phyloP scores from a whole-genome alignment of 2,113 vertebrate species.

The Notothenia rossii region DNA sequence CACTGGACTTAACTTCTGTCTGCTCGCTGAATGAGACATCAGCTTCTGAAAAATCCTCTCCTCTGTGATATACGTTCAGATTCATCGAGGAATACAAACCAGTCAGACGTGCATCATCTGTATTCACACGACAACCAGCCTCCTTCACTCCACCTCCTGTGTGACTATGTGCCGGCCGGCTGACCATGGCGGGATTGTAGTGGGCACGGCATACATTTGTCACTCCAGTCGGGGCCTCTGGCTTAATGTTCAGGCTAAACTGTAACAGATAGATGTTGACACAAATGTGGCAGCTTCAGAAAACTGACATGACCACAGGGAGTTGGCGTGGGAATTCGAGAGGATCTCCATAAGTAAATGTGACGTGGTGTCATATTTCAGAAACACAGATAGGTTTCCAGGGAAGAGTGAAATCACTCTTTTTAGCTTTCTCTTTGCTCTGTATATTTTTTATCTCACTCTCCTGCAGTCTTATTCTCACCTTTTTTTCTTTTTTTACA shows the following conservation, averaged over 20 bases:
- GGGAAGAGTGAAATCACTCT: conserved; percentile 11
- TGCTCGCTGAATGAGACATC: conserved; percentile 32
- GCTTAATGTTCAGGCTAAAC: conserved; percentile 64
- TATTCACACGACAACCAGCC: conserved; percentile 37
- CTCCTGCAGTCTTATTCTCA: neutral
- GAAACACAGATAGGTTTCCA: neutral
- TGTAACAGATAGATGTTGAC: conserved; percentile 63
- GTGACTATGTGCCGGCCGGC: neutral
- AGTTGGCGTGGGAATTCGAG: conserved; percentile 36
- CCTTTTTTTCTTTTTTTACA: neutral
- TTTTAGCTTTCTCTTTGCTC: neutral
- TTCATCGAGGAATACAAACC: conserved; percentile 34
- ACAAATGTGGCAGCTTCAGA: conserved; percentile 63
- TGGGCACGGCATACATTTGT: conserved; percentile 48
- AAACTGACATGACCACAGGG: conserved; percentile 47
- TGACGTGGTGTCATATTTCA: conserved; percentile 52
- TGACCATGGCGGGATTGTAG: neutral
- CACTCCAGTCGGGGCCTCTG: conserved; percentile 27
- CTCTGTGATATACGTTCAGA: conserved; percentile 26
- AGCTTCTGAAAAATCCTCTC: neutral
- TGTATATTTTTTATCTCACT: neutral
- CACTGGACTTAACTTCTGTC: conserved; percentile 36
- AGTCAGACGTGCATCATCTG: conserved; percentile 49
- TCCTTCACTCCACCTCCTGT: neutral
- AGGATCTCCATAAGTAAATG: conserved; percentile 43